Evolutionary conservation across 2,797 vertebrate genomes (phyloP), one percentile per base, ranked within the genome.

Genomic region (Mormyrops boulengeri): DNA sequence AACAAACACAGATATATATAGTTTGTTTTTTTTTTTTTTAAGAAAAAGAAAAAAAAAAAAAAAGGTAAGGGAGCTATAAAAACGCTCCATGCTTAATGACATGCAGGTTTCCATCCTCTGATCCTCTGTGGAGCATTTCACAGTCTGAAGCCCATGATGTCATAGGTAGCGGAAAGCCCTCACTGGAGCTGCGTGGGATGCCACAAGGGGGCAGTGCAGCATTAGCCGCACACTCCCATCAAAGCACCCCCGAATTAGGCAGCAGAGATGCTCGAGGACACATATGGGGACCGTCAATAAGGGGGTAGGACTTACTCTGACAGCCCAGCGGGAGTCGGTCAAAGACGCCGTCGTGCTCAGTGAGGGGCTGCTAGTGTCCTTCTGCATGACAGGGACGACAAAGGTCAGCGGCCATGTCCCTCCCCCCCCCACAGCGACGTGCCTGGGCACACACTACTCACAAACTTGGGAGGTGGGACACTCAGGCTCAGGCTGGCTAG

Each of bases 391-490:
- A 4, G 8, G 41, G 52, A 26, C 22, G 7, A 38, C 26, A 49
- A 77, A 86, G 12, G 30, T 47, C 3, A 80, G 11, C 0, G 3
- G 62, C 62, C 62, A 69, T 69, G 62, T 4, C 26, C 4, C 62
- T 1, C 22, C 19, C 4, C n/a, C 6, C 11, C n/a, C 14, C 38
- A 41, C 6, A 1, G 34, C 12, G 38, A 34, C 9, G 34, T 2
- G 8, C 2, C 41, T 7, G 11, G 26, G 17, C 30, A 38, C 17
- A 0, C n/a, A 47, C 90, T 62, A 98, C 99, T 99, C 95, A 99
- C 99, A 93, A 99, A 99, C 92, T 98, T 99, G 1, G 99, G 98
- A 2, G 97, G 96, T 0, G 98, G 97, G 90, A 97, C 91, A 19
- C 95, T 96, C 91, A 98, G 92, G 92, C 90, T 97, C 91, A 99